A percentile compares a stretch with the other conserved stretches of the same genome.
Evolutionary conservation across 2,113 vertebrate species (phyloP).

Genomic region (Heterochromis multidens): DNA sequence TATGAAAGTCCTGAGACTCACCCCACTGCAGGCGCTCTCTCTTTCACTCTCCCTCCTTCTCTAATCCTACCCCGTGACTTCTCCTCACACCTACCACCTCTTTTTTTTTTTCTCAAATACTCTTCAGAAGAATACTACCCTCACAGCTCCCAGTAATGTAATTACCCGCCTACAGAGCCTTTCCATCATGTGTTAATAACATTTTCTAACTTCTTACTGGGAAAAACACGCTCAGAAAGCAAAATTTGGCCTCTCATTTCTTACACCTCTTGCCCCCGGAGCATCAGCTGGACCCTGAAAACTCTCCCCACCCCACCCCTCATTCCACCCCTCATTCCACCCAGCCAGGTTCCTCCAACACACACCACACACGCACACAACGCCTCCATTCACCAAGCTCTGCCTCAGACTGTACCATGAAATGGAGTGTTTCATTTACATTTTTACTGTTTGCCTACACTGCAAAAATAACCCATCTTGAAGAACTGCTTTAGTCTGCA

Average conservation of each 20-base stretch:
- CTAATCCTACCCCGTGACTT: conserved; percentile 13
- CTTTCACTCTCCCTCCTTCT: conserved; percentile 4
- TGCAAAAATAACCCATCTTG: not conserved
- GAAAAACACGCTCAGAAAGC: not conserved
- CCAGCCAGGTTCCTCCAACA: conserved; percentile 5
- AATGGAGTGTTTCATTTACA: conserved; percentile 38
- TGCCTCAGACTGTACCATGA: conserved; percentile 23
- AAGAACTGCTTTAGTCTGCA: not conserved
- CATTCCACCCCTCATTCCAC: too few relatives aligned
- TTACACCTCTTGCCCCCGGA: conserved; percentile 75
- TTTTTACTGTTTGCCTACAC: conserved; percentile 46
- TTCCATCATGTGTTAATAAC: conserved; percentile 8
- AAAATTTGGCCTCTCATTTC: conserved; percentile 16
- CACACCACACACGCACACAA: conserved; percentile 42
- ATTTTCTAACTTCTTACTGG: conserved; percentile 24
- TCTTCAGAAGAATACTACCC: conserved; percentile 4
- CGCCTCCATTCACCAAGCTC: conserved; percentile 56
- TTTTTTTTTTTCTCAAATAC: not conserved
- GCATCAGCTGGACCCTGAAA: conserved; percentile 71
- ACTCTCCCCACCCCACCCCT: not conserved
- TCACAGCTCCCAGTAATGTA: not conserved
- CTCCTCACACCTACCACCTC: not conserved
- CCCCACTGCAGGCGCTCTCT: not conserved
- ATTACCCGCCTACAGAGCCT: conserved; percentile 6
- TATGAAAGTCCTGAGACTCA: conserved; percentile 38